phyloP scores from a whole-genome alignment of 2,113 vertebrate genomes.

The Passer montanus region DNA sequence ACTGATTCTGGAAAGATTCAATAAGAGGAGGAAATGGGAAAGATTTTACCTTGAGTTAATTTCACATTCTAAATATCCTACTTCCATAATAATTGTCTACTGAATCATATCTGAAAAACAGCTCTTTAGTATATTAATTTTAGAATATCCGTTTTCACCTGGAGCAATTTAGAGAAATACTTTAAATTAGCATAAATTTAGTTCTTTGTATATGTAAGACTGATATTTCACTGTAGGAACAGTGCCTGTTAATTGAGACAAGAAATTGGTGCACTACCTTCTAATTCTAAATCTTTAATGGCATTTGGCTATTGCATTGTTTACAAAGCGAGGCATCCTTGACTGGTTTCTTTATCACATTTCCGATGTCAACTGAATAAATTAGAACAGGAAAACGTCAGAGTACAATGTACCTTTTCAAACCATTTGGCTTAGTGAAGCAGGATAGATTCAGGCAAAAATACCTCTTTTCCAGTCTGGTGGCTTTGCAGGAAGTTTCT shows the following conservation, averaged over 20 bases:
- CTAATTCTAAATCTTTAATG: neutral
- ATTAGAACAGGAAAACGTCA: conserved; percentile 21
- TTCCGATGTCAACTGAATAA: conserved; percentile 45
- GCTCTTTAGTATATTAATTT: neutral
- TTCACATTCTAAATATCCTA: neutral
- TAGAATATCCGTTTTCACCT: neutral
- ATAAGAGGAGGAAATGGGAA: neutral
- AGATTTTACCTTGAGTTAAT: neutral
- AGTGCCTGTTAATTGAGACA: neutral
- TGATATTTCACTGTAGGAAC: neutral
- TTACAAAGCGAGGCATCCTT: conserved; percentile 44
- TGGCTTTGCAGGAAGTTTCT: conserved; percentile 31
- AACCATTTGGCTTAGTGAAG: neutral
- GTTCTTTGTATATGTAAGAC: neutral
- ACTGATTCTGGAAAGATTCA: neutral
- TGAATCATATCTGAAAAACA: neutral
- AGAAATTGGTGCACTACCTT: neutral
- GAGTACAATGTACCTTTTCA: neutral
- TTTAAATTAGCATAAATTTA: conserved; percentile 9
- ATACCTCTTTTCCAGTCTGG: conserved; percentile 41
- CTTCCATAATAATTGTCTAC: neutral
- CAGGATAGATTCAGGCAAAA: conserved; percentile 28
- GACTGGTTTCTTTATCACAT: conserved; percentile 48
- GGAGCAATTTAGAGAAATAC: neutral
- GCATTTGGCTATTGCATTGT: conserved; percentile 18